Percentiles rank a stretch among this genome's conserved stretches.
These are phyloP conservation scores for Drosophila engyochracea DNA, from an alignment of 2,888 invertebrate genomes.

Conservation along the genomic window DNA sequence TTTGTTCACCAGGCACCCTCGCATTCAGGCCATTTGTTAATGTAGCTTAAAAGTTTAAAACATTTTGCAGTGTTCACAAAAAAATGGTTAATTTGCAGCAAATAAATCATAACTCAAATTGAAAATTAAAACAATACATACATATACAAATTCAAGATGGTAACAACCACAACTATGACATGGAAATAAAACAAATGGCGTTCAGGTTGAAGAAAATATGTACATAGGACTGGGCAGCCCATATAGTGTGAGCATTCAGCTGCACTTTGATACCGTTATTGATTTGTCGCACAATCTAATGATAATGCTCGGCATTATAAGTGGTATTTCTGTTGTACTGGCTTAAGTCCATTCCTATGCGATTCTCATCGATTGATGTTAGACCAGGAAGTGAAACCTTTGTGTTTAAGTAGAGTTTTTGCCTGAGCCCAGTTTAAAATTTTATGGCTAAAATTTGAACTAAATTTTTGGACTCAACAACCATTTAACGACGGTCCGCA, in stretches of 20 bases:
- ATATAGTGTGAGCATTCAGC: too few relatives aligned
- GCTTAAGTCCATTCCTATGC: background rate
- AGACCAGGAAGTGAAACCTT: constrained; percentile 50
- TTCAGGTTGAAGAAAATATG: background rate
- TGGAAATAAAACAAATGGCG: too few relatives aligned
- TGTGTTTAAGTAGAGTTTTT: background rate
- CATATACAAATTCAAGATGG: background rate
- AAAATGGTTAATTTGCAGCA: background rate
- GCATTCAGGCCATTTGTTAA: background rate
- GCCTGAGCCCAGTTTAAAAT: constrained; percentile 20
- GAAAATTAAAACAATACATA: background rate
- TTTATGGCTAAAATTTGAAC: constrained; percentile 31
- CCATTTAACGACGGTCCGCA: constrained; percentile 39
- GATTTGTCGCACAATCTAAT: background rate
- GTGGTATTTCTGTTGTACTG: background rate
- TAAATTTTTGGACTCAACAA: constrained; percentile 10
- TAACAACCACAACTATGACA: background rate
- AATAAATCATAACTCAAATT: background rate
- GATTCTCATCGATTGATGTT: constrained; percentile 15
- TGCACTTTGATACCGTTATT: background rate
- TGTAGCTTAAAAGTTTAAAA: background rate
- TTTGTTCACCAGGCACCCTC: background rate
- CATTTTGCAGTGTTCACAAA: background rate
- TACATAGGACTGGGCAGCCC: background rate
- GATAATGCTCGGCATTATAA: background rate